A percentile compares a stretch with the other conserved stretches of the same genome.
Evolutionary conservation across 2,888 invertebrate species (phyloP).

Genomic region (Sesia bembeciformis): DNA sequence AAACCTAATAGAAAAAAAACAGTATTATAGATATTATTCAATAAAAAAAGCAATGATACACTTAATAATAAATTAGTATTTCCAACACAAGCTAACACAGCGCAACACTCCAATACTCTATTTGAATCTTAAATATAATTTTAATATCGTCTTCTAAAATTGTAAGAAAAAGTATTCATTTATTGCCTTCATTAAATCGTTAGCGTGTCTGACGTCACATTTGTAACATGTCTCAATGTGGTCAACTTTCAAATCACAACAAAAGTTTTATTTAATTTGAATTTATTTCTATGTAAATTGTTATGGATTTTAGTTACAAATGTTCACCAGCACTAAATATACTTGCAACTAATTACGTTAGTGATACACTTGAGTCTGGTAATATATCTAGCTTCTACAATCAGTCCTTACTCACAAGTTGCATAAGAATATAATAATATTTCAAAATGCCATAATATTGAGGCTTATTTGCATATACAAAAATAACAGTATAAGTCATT

Average conservation of each 20-base stretch:
- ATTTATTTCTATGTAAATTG: too few relatives aligned
- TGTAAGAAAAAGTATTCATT: too few relatives aligned
- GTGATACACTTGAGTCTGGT: slow-evolving; percentile 30
- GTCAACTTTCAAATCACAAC: too few relatives aligned
- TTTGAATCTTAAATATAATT: too few relatives aligned
- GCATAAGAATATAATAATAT: slow-evolving; percentile 47
- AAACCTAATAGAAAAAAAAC: not conserved
- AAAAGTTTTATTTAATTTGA: too few relatives aligned
- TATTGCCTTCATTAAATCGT: too few relatives aligned
- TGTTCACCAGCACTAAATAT: not conserved
- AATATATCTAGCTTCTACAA: slow-evolving; percentile 42
- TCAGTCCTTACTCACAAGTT: slow-evolving; percentile 62
- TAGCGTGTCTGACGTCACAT: too few relatives aligned
- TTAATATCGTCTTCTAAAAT: too few relatives aligned
- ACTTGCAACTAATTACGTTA: slow-evolving; percentile 29
- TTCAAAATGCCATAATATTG: slow-evolving; percentile 46
- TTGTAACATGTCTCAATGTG: too few relatives aligned
- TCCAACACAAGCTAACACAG: not conserved
- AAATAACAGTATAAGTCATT: slow-evolving; percentile 47
- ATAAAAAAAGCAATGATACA: not conserved
- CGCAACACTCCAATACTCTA: slow-evolving; percentile 5
- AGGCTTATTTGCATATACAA: slow-evolving; percentile 59
- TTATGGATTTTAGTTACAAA: too few relatives aligned
- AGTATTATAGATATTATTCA: not conserved
- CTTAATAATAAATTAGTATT: not conserved